Base-by-base conservation (phyloP, 2,888 invertebrate species). In the Drosophila lutescens region DNA sequence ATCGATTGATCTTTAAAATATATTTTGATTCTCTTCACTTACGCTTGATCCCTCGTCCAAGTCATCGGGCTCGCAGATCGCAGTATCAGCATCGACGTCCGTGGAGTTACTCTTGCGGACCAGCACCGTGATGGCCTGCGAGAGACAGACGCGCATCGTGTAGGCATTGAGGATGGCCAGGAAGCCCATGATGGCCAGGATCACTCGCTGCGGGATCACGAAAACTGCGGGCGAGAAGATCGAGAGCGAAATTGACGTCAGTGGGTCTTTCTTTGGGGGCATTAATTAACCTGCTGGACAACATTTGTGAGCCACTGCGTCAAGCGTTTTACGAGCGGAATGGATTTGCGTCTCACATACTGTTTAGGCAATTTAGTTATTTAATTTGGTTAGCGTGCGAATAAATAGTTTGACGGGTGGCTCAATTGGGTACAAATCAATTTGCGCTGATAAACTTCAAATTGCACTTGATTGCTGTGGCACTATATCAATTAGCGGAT, bases 61-160 rank as follows among this genome's bases (percentile, higher is more conserved):
- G 65, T 87, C 77, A 63, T 91, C 90, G 4, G 89, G 70, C 0
- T 66, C 61, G 68, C 92, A 91, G 0, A 87, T 86, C 17, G 87
- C 86, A 8, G 4, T 4, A 5, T 59, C 17, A 1, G 63, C 43
- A 3, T 71, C 73, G 1, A 73, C 75, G 0, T 78, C 83, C 0
- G 89, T 77, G 8, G 55, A 38, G 56, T 91, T 90, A 66, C 74
- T 90, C 74, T 89, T 90, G 2, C 86, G 82, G 2, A 95, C 94
- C 94, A 96, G 95, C 83, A 95, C 94, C 2, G 95, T 95, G 74
- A 96, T 95, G 49, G 95, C 95, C 72, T 95, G 93, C 71, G 95
- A 95, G 1, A 96, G 93, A 74, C 95, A 95, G 2, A 95, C 94
- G 12, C 96, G 93, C 95, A 96, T 96, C 40, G 95, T 95, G 89